A percentile compares a stretch with the other conserved stretches of the same genome.
Conservation (phyloP, 2,113 vertebrate genomes). For the Ammospiza nelsoni region DNA sequence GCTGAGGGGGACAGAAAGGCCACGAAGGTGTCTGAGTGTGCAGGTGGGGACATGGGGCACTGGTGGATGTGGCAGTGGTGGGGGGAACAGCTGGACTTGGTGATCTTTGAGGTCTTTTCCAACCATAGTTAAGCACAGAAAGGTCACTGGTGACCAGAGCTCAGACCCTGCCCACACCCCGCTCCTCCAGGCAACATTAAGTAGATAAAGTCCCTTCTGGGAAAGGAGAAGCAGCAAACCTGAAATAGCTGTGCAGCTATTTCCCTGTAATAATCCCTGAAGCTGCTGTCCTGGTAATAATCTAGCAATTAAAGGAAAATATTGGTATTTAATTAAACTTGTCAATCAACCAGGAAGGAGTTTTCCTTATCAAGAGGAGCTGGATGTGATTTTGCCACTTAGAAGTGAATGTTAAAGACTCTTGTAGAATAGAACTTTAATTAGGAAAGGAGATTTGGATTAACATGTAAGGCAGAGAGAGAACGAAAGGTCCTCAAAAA, state of each 20-base stretch:
- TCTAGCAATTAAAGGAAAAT: slow-evolving; percentile 63
- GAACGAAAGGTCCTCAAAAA: slow-evolving; percentile 38
- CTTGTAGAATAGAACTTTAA: slow-evolving; percentile 46
- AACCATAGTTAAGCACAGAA: neutral
- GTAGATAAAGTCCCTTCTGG: neutral
- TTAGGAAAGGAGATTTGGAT: slow-evolving; percentile 63
- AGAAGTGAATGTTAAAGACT: neutral
- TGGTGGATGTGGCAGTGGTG: neutral
- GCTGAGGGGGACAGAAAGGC: neutral
- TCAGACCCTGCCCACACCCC: neutral
- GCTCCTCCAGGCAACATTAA: neutral
- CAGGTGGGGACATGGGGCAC: neutral
- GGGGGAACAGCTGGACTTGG: too few relatives aligned
- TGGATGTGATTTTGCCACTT: slow-evolving; percentile 45
- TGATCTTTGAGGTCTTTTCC: neutral
- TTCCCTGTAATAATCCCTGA: neutral
- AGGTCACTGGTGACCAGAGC: neutral
- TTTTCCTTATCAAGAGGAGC: slow-evolving; percentile 50
- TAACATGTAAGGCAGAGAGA: slow-evolving; percentile 24
- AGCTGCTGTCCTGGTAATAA: slow-evolving; percentile 48
- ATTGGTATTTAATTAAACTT: slow-evolving; percentile 65
- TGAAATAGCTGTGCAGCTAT: neutral
- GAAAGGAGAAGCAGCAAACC: neutral
- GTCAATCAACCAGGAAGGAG: slow-evolving; percentile 51
- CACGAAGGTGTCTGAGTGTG: fast-evolving